Evolutionary conservation across 2,888 invertebrate genomes (phyloP), one percentile per base, ranked within the genome.

Genomic region (Salpingus planirostris): DNA sequence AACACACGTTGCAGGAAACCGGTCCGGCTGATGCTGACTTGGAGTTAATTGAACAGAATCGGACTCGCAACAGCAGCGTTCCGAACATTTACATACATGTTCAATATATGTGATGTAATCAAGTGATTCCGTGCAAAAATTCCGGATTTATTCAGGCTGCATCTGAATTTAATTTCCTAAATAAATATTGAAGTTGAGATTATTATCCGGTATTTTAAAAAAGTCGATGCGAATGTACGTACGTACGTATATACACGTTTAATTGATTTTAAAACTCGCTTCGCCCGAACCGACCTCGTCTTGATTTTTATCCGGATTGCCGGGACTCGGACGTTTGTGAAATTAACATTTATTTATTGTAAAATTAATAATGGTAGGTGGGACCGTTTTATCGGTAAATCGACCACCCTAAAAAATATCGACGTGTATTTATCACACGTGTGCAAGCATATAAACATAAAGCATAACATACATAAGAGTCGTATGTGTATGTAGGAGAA

Each of bases 331-430:
- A 34, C 39, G 33, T 39, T 42, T 37, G 37, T 42, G 33, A 35
- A 42, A 42, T 42, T 42, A 42, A 42, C 34, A 39, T 36, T 39
- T 39, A 42, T 42, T 42, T 39, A 39, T 42, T 42, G 30, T 35
- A 27, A 35, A 34, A 34, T 38, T 33, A 34, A 34, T 31, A 29
- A 26, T 25, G 34, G 21, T 25, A 27, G n/a, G n/a, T n/a, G n/a
- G n/a, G n/a, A n/a, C n/a, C n/a, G n/a, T n/a, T 34, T 34, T 31
- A 34, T 38, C 31, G 31, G 11, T 18, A 14, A 22, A 32, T 33
- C 34, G 38, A 34, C 38, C 38, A 34, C 33, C 38, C 38, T 24
- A 38, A 34, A 38, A 38, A 6, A 38, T 38, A 31, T 33, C 25
- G 31, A 28, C 28, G 34, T 27, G 28, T 34, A 31, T 34, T 38